phyloP scores from a whole-genome alignment of 2,888 invertebrate species.

The Pristionchus mayeri region DNA sequence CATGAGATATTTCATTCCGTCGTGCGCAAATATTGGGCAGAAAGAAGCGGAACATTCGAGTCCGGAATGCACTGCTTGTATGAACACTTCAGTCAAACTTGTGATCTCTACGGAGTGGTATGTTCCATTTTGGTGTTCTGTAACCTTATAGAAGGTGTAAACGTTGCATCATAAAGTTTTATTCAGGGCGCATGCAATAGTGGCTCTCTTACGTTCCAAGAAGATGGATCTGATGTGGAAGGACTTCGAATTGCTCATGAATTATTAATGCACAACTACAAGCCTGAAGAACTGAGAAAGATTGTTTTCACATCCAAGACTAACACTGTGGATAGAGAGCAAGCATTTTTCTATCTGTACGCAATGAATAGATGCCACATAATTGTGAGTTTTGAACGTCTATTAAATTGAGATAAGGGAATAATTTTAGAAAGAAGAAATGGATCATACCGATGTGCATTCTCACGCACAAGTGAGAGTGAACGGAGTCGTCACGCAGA shows the following conservation, averaged over 20 bases:
- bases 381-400: neutral
- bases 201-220: neutral
- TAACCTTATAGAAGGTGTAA: no score
- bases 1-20: neutral
- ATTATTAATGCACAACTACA: neutral
- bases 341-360: no score
- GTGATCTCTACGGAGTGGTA: neutral
- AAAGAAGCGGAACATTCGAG: neutral
- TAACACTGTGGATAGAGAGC: neutral
- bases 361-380: neutral
- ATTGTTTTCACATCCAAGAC: neutral
- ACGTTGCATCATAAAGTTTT: no score
- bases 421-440: neutral
- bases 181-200: neutral
- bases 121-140: no score
- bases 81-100: neutral
- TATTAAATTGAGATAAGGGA: neutral
- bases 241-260: neutral
- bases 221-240: neutral
- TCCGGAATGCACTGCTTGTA: neutral
- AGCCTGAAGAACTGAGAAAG: neutral
- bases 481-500: neutral
- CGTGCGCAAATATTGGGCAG: neutral
- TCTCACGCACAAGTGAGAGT: neutral
- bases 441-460: neutral